Percentiles rank a stretch among this genome's conserved stretches.
phyloP scores from a whole-genome alignment of 2,113 vertebrate species.

The Fulica atra region DNA sequence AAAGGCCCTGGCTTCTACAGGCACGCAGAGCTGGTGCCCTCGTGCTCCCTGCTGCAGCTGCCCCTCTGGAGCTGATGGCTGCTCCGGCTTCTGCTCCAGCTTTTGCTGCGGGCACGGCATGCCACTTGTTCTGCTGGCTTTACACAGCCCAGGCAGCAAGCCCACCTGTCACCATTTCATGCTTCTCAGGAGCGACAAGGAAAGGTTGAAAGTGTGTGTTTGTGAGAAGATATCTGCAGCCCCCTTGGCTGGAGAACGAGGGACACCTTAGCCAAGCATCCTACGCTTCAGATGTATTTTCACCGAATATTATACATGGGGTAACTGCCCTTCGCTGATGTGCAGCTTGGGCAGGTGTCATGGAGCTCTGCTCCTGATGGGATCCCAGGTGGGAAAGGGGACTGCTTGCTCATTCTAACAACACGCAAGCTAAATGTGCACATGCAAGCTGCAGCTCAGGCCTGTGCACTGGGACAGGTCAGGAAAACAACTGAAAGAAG shows the following conservation, averaged over 20 bases:
- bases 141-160: rapidly evolving
- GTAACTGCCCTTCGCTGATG: background rate
- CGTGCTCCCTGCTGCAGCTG: background rate
- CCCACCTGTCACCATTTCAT: rapidly evolving
- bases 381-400: background rate
- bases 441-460: background rate
- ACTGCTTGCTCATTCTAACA: background rate
- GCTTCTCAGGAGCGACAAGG: background rate
- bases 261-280: background rate
- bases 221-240: background rate
- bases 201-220: background rate
- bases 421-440: background rate
- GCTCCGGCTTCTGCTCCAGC: rapidly evolving
- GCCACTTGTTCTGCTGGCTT: background rate
- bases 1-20: background rate
- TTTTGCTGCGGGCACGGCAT: background rate
- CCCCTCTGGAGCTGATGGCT: background rate
- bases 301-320: background rate
- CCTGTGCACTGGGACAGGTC: background rate
- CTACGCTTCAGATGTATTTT: background rate
- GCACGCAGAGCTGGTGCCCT: background rate
- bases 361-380: background rate
- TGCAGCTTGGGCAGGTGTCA: background rate
- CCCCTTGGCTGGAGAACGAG: background rate
- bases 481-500: background rate